Evolutionary conservation across 1,140 invertebrate genomes (phyloP), one percentile per base, ranked within the genome.

Genomic region (Linepithema humile): DNA sequence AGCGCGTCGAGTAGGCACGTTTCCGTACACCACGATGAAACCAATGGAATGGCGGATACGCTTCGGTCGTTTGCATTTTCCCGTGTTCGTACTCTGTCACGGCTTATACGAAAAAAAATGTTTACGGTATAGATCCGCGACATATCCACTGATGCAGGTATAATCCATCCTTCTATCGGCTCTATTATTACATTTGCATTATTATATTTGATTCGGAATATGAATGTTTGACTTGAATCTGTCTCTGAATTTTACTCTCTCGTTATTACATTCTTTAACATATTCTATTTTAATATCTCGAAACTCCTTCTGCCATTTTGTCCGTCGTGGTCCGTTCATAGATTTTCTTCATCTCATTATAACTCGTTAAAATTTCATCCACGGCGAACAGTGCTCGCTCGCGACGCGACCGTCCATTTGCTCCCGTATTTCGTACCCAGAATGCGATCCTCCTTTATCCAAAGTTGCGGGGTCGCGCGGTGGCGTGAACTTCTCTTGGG

Each of bases 11-110:
- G 85, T 72, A 85, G 70, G 23, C 85, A 67, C 72, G 87, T 88
- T 88, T 75, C 83, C 83, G 82, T 88, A 87, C 23, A 53, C 85
- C 73, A 53, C 67, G 72, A 62, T 86, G 85, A 87, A 88, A 87
- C 80, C 85, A 73, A 73, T 48, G 72, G 55, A 77, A 72, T 40
- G 50, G 26, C 32, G 85, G 48, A 29, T 77, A 53, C 45, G 50
- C 59, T 75, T 40, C 83, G 57, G 53, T 60, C 72, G 48, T 80
- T 82, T 82, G 78, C 72, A 80, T 80, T 80, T 80, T 80, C 48
- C 75, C 75, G 64, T 69, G 75, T 80, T 80, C 64, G 62, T 80
- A 40, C 64, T 55, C 75, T 55, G 75, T 70, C 75, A 55, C 26
- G 32, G 64, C 50, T 80, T 70, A 80, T 43, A 55, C 38, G 64